Conservation (phyloP, 2,113 vertebrate genomes). For the Channa maculata region DNA sequence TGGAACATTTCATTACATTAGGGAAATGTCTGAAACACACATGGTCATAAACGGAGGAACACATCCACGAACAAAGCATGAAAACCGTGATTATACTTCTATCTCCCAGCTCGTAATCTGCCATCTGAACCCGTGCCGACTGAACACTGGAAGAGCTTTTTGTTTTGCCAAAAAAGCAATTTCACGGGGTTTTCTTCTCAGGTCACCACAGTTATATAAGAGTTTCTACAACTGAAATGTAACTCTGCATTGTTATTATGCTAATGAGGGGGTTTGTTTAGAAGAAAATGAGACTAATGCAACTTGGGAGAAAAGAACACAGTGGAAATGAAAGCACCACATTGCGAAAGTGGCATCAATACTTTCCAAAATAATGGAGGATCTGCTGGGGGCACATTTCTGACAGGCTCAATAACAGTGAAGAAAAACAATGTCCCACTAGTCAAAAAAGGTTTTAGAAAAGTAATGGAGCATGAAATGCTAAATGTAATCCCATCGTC, state of each 20-base stretch:
- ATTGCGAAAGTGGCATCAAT: not conserved
- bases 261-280: conserved; percentile 9
- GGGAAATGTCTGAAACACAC: not conserved
- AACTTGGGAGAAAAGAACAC: not conserved
- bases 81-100: conserved; percentile 28
- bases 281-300: not conserved
- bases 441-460: too few relatives aligned
- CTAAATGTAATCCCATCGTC: too few relatives aligned
- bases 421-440: too few relatives aligned
- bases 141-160: not conserved
- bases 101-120: not conserved
- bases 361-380: not conserved
- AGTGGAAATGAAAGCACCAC: not conserved
- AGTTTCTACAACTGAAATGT: conserved; percentile 1
- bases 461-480: too few relatives aligned
- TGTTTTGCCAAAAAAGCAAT: conserved; percentile 1
- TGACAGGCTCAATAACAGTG: too few relatives aligned
- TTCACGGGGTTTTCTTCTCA: not conserved
- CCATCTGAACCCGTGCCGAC: not conserved
- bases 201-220: conserved; percentile 8
- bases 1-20: conserved; percentile 7
- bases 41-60: not conserved
- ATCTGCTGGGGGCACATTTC: not conserved
- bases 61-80: conserved; percentile 2
- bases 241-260: not conserved